Evolutionary conservation across 2,797 vertebrate species (phyloP), one percentile per base, ranked within the genome.

Genomic region (Manis crassicaudata): DNA sequence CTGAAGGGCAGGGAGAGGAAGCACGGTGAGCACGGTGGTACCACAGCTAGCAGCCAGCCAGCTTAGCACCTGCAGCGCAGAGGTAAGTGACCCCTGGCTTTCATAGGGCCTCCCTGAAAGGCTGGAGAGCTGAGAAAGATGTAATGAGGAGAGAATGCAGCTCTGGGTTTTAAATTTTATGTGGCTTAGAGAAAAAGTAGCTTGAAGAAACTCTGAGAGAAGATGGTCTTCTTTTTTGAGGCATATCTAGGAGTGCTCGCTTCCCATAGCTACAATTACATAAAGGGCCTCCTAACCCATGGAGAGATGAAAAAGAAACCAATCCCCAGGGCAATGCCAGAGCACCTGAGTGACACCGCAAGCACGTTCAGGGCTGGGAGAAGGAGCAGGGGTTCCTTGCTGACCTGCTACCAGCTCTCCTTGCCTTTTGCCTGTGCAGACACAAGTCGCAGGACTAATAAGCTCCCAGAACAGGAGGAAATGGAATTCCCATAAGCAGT

Each of bases 271-370:
- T 86, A 54, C 40, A 81, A 3, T 96, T 72, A 92, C 68, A 75
- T 52, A 91, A 67, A 95, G 65, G 37, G 27, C 86, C 67, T 56
- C 52, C 32, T 32, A 63, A 68, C 10, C 20, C 52, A 70, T 46
- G 60, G 70, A 65, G 81, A 88, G 35, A 35, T 75, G 81, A 85
- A 88, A 88, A 87, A 72, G 21, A 84, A 95, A 65, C 18, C 54
- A 37, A 17, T 73, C 67, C 85, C 43, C 56, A 62, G 8, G 29
- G 43, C 67, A 75, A 75, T 46, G 18, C 68, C 68, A 3, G 68
- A 50, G 50, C 1, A 12, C 58, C 32, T 11, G 25, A 40, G 37
- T 72, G 65, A 52, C 68, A 46, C 80, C 52, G 67, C 60, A 68
- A 84, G 52, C 65, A 50, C 46, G 40, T 72, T 65, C 75, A 27